Evolutionary conservation across 2,888 invertebrate genomes (phyloP).

Genomic region (Chrysomela aeneicollis): DNA sequence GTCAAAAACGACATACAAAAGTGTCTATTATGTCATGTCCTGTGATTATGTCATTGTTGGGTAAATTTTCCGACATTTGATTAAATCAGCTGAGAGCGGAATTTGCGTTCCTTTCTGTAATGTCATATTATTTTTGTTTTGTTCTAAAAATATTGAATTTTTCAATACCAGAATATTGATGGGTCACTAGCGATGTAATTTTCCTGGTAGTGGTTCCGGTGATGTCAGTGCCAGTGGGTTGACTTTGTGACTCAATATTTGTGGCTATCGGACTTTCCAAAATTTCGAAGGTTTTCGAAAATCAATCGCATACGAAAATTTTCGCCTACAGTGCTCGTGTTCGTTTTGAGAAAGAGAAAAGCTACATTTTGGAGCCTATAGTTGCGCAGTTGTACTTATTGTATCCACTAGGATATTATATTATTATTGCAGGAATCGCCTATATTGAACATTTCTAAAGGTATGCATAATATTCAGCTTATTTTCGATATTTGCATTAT

Average conservation of each 20-base stretch:
- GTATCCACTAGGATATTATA: background rate
- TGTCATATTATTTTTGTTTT: conserved; percentile 7
- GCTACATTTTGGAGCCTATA: background rate
- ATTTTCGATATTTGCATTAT: background rate
- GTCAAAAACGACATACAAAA: no score
- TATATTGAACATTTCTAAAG: background rate
- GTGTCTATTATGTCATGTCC: no score
- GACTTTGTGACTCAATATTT: background rate
- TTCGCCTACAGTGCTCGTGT: background rate
- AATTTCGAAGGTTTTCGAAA: background rate
- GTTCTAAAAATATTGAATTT: conserved; percentile 5
- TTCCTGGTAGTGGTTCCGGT: background rate
- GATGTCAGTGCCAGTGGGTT: conserved; percentile 7
- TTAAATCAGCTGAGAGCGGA: background rate
- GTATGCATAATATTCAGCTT: background rate
- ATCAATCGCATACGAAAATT: background rate
- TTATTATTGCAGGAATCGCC: background rate
- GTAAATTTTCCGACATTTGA: background rate
- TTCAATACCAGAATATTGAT: background rate
- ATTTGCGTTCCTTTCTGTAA: background rate
- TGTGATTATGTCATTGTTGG: background rate
- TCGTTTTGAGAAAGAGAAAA: background rate
- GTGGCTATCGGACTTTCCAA: background rate
- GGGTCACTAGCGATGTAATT: background rate
- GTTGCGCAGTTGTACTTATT: background rate